Evolutionary conservation across 2,888 invertebrate species (phyloP).

Genomic region (Escarpia spicata): DNA sequence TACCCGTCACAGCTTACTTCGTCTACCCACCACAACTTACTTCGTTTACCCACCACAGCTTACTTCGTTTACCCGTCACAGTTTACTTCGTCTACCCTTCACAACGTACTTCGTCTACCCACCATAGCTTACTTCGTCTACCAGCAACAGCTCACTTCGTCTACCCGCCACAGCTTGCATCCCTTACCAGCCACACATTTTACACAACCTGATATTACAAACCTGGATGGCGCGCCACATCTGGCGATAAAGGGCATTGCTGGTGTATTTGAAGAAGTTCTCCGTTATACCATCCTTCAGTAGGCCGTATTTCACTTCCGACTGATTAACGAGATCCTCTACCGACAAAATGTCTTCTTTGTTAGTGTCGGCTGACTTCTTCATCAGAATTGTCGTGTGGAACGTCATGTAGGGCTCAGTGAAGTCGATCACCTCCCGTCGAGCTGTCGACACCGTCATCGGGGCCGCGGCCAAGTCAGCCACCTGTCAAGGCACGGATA

Average conservation of each 20-base stretch:
- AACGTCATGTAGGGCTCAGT: slow-evolving; percentile 34
- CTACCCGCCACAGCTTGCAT: background rate
- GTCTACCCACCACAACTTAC: no score
- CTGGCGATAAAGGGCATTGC: slow-evolving; percentile 27
- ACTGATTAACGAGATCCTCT: slow-evolving; percentile 30
- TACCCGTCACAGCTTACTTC: no score
- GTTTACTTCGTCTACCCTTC: no score
- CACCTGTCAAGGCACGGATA: slow-evolving; percentile 20
- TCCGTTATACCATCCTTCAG: slow-evolving; percentile 32
- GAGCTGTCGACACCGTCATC: slow-evolving; percentile 30
- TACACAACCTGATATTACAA: background rate
- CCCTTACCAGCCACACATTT: background rate
- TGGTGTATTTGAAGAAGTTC: slow-evolving; percentile 31
- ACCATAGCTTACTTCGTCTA: no score
- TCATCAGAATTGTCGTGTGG: slow-evolving; percentile 30
- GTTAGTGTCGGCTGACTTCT: background rate
- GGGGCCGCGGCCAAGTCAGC: slow-evolving; percentile 37
- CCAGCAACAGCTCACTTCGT: background rate
- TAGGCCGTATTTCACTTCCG: slow-evolving; percentile 29
- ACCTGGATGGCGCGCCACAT: slow-evolving; percentile 32
- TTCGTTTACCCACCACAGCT: no score
- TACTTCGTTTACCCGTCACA: no score
- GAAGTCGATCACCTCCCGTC: slow-evolving; percentile 35
- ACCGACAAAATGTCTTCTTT: background rate
- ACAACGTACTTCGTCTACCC: no score